A percentile compares a stretch with the other conserved stretches of the same genome.
phyloP scores from a whole-genome alignment of 2,797 vertebrate genomes.

The Alca torda region DNA sequence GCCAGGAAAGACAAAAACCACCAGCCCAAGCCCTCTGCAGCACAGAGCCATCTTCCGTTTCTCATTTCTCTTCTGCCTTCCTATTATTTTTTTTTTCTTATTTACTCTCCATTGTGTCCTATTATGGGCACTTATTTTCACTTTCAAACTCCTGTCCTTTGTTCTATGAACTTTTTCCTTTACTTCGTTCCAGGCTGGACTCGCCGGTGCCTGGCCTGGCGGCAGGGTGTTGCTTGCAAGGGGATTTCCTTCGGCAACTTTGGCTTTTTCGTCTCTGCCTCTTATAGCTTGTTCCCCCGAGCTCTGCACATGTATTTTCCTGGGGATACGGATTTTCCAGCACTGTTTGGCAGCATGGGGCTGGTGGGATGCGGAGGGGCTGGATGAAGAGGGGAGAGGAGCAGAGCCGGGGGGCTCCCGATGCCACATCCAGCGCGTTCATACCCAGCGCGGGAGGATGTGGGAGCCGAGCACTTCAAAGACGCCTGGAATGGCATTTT shows the following conservation, averaged over 20 bases:
- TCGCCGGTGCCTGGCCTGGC: rapidly evolving
- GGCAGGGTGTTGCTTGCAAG: background rate
- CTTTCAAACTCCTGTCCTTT: background rate
- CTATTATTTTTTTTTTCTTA: too few relatives aligned
- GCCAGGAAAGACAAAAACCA: background rate
- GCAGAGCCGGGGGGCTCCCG: rapidly evolving
- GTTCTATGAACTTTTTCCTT: background rate
- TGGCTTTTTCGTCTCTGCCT: background rate
- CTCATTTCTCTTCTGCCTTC: background rate
- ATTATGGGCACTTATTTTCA: background rate
- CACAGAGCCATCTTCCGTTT: rapidly evolving
- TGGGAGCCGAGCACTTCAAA: background rate
- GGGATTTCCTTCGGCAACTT: background rate
- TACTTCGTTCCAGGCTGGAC: background rate
- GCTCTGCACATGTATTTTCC: rapidly evolving
- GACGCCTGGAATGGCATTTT: background rate
- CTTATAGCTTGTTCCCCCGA: rapidly evolving
- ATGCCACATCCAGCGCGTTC: background rate
- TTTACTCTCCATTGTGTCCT: background rate
- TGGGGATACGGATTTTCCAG: background rate
- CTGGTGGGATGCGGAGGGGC: background rate
- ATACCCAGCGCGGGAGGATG: rapidly evolving
- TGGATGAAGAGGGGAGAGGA: rapidly evolving
- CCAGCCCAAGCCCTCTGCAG: background rate
- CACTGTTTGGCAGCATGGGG: rapidly evolving